Conservation (phyloP, 2,888 invertebrate species). For the Sialis lutaria region DNA sequence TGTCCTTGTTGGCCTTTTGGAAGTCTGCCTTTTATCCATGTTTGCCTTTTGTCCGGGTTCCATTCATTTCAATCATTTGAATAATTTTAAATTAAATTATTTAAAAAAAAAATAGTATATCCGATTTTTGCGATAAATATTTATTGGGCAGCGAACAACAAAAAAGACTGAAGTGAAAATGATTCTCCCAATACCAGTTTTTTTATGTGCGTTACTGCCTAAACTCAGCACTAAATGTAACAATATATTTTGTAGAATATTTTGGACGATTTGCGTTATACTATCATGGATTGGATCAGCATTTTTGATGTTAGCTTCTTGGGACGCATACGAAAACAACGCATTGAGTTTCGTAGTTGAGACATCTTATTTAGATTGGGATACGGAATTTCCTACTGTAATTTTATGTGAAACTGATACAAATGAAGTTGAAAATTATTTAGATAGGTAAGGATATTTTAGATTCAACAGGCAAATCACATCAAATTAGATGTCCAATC, state of each 20-base stretch:
- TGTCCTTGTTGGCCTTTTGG: too few species aligned
- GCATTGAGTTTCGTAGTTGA: slow-evolving; percentile 65
- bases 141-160: too few species aligned
- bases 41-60: too few species aligned
- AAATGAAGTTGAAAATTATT: slow-evolving; percentile 38
- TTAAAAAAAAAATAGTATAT: too few species aligned
- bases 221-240: neutral
- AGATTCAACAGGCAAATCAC: neutral
- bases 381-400: slow-evolving; percentile 54
- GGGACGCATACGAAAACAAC: slow-evolving; percentile 41
- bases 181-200: too few species aligned
- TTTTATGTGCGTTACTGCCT: neutral
- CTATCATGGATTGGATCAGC: slow-evolving; percentile 49
- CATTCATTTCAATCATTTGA: too few species aligned
- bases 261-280: slow-evolving; percentile 49
- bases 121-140: too few species aligned
- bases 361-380: slow-evolving; percentile 54
- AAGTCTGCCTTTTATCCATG: too few species aligned
- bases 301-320: slow-evolving; percentile 40
- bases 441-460: slow-evolving; percentile 35
- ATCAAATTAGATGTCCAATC: neutral
- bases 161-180: too few species aligned
- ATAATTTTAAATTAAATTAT: too few species aligned
- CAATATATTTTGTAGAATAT: slow-evolving; percentile 27
- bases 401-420: slow-evolving; percentile 52